Evolutionary conservation across 1,140 invertebrate species (phyloP), one percentile per base, ranked within the genome.

Genomic region (Wiebesia pumilae): DNA sequence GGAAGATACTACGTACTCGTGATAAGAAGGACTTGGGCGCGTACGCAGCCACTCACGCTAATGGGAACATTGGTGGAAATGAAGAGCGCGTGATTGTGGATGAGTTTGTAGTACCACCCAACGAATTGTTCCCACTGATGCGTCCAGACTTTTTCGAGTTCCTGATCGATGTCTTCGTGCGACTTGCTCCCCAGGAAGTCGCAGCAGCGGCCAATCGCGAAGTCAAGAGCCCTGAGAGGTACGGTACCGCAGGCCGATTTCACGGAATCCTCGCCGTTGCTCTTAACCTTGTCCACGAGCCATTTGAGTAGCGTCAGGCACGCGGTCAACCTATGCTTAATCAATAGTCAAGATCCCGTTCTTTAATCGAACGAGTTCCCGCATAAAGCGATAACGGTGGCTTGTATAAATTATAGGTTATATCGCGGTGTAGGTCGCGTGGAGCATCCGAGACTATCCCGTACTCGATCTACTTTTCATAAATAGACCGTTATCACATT

Each of bases 41-140:
- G 19, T 14, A 54, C 19, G 9, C 14, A 54, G 33, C 1, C 6
- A 87, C 91, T 93, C 84, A 94, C 93, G 77, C 92, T 89, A 82
- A 94, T 89, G 0, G 91, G 88, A 0, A 91, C 88, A 43, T 90
- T 91, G 78, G 90, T 90, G 3, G 85, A 79, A 47, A 91, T 78
- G 71, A 94, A 92, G 1, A 91, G 77, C 6, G 90, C 89, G 81
- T 93, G 88, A 1, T 88, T 90, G 10, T 92, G 91, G 40, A 93
- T 84, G 30, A 94, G 92, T 87, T 93, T 92, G 80, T 93, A 94
- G 86, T 93, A 94, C 92, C 93, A 94, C 43, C 51, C 83, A 35
- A 98, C 95, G 90, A 98, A 97, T 89, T 97, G 96, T 88, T 98
- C 97, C 97, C 97, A 98, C 91, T 98, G 97, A 88, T 97, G 96